Conservation (phyloP, 2,888 invertebrate genomes). For the Melipona beecheii region DNA sequence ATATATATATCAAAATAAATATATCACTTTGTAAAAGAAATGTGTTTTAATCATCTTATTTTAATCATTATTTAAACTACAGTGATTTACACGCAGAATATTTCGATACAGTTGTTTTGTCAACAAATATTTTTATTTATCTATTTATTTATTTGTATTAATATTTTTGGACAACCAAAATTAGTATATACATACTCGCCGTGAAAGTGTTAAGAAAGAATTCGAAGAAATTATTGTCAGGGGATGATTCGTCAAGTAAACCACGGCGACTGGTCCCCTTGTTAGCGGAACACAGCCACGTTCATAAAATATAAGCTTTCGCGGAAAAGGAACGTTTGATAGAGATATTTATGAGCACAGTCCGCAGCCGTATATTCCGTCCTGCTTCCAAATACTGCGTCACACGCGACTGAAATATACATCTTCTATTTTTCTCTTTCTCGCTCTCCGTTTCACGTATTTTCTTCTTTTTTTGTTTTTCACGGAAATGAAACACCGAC, state of each 20-base stretch:
- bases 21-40: too few species aligned
- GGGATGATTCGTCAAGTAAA: constrained; percentile 27
- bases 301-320: constrained; percentile 35
- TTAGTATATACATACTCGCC: too few species aligned
- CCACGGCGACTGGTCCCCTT: constrained; percentile 21
- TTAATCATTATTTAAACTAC: too few species aligned
- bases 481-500: background rate
- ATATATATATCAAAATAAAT: too few species aligned
- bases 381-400: background rate
- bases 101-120: too few species aligned
- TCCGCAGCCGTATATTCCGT: constrained; percentile 15
- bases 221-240: constrained; percentile 33
- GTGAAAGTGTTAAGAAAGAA: too few species aligned
- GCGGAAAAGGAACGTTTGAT: constrained; percentile 37
- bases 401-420: background rate
- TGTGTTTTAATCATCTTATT: too few species aligned
- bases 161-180: too few species aligned
- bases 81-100: too few species aligned
- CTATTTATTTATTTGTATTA: too few species aligned
- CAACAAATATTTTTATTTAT: too few species aligned
- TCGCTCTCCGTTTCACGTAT: background rate
- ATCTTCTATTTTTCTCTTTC: too few species aligned
- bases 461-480: background rate
- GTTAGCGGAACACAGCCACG: constrained; percentile 39
- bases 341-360: constrained; percentile 38